Base-by-base conservation (phyloP, 2,113 vertebrate species). In the Hydrolagus affinis region DNA sequence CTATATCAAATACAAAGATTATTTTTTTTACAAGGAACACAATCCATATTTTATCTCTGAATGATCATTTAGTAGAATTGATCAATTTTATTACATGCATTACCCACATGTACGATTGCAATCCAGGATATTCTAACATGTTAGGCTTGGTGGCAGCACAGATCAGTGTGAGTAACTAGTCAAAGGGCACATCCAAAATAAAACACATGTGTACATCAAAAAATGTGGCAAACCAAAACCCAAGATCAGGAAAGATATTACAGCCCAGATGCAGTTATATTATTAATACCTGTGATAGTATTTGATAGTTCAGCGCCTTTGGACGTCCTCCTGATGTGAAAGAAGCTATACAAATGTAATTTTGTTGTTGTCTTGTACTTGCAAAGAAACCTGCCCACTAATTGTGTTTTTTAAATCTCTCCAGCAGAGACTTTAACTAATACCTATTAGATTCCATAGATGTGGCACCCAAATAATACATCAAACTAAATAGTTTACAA, bases 21-120 rank as follows among this genome's bases (percentile, higher is more conserved):
- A 44, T 44, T 44, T 44, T 44, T 44, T 44, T 44, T 44, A 44
- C 44, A 44, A 44, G 44, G 2, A 44, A 44, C 44, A 44, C 6
- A 44, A 44, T 44, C 44, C 44, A 44, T 44, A 44, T 44, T 44
- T 44, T 44, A 44, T 44, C 44, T 6, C 44, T 44, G 44, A 44
- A 44, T 44, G 44, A 44, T 83, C 25, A 32, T 83, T 68, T 62
- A 68, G 77, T 25, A 30, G 78, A 57, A 83, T 30, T 60, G 32
- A 83, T 83, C 66, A 62, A 83, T 83, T 83, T 64, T 44, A 62
- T 66, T 64, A 62, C 17, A 83, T 66, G 59, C 66, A 83, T 83
- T 6, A 44, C 64, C 66, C 66, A 83, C 78, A 83, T 30, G 77
- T 64, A 83, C 9, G 14, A 62, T 62, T 83, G 19, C 30, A 62